Base-by-base conservation (phyloP, 2,888 invertebrate species). In the Keiferia lycopersicella region DNA sequence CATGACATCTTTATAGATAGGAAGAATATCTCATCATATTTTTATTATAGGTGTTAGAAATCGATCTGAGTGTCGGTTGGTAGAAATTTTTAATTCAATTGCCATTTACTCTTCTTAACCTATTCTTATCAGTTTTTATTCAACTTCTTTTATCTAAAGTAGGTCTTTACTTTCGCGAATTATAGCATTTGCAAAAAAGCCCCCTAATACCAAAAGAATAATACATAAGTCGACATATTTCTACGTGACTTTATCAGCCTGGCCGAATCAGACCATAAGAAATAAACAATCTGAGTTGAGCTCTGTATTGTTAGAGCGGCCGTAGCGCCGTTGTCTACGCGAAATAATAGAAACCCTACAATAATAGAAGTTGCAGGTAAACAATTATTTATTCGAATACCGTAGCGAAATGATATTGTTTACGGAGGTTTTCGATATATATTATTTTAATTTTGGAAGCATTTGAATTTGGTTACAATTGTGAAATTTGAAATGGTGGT, bases 311-410 rank as follows among this genome's bases (percentile, higher is more conserved):
- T 51, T 34, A 4, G 56, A 20, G 59, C 59, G 39, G 14, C 59
- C 59, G 39, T 41, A 1, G 57, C 57, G 45, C 38, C 38, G 39
- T 59, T 59, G 51, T 62, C 51, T 62, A 18, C 30, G 45, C 11
- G 20, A 20, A 45, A 56, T 56, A 56, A 56, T 56, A 56, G 56
- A 56, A 30, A 56, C 34, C 16, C 56, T n/a, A 56, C 41, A 41
- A 59, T 59, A 59, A 59, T 59, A 59, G 59, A 59, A 59, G 22
- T 59, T 39, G 41, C 14, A 20, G 14, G 59, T 59, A 59, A 59
- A 59, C 41, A 59, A n/a, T n/a, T 34, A n/a, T 34, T 56, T 26
- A 26, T 59, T 20, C 22, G 3, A 20, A 18, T 38, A 18, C 38
- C n/a, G 7, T n/a, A 56, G 30, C 14, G n/a, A n/a, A n/a, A n/a